A percentile compares a stretch with the other conserved stretches of the same genome.
phyloP scores from a whole-genome alignment of 2,888 invertebrate genomes.

The Pseudoips prasinana region DNA sequence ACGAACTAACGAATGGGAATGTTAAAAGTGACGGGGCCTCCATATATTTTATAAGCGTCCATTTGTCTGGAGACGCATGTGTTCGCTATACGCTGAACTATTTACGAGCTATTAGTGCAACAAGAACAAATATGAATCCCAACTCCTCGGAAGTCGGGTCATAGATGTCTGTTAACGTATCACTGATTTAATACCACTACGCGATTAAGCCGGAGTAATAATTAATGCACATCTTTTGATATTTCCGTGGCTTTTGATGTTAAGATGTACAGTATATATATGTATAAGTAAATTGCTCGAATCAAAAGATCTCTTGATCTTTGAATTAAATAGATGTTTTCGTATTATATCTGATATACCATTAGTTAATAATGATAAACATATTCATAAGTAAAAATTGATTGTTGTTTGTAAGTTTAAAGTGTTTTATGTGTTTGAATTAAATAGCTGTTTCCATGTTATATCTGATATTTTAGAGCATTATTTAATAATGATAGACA shows the following conservation, averaged over 20 bases:
- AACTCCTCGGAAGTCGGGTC: constrained; percentile 42
- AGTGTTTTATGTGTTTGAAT: too few species aligned
- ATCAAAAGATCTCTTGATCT: constrained; percentile 23
- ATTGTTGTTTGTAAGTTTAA: too few species aligned
- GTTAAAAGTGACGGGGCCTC: constrained; percentile 66
- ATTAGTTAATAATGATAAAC: too few species aligned
- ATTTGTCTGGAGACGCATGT: constrained; percentile 72
- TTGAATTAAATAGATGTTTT: constrained; percentile 19
- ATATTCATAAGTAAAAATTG: too few species aligned
- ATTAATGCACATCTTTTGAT: constrained; percentile 51
- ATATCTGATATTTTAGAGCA: too few species aligned
- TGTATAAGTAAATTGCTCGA: constrained; percentile 21
- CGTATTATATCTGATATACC: too few species aligned
- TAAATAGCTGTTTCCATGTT: too few species aligned
- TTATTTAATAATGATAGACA: too few species aligned
- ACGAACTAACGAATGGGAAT: constrained; percentile 69
- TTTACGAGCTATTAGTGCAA: constrained; percentile 78
- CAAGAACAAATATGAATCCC: constrained; percentile 56
- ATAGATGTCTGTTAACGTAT: constrained; percentile 54
- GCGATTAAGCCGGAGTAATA: constrained; percentile 47
- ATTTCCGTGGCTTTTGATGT: constrained; percentile 50
- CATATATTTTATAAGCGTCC: constrained; percentile 70
- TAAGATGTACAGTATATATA: too few species aligned
- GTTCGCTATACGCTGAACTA: constrained; percentile 68
- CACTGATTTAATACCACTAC: constrained; percentile 66